These are phyloP conservation scores for Odontomyia ornata DNA, from an alignment of 2,888 invertebrate genomes.

Conservation along the genomic window DNA sequence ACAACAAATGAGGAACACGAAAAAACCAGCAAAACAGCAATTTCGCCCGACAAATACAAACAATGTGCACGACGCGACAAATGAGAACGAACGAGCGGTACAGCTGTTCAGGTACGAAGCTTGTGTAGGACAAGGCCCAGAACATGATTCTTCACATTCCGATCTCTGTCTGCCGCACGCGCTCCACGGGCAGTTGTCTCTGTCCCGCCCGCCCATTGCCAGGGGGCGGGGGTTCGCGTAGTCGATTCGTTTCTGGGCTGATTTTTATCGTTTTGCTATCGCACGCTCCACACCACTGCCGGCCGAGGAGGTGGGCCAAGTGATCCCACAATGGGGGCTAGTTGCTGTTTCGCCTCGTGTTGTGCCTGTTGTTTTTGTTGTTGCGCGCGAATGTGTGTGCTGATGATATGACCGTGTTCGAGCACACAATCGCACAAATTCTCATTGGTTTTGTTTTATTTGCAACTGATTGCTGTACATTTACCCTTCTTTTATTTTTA, in stretches of 20 bases:
- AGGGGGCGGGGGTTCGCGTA: constrained; percentile 25
- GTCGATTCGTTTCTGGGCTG: constrained; percentile 24
- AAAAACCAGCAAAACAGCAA: constrained; percentile 23
- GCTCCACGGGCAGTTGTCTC: background rate
- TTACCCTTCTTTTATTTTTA: constrained; percentile 43
- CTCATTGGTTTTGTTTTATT: constrained; percentile 29
- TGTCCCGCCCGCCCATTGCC: background rate
- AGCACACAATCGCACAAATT: constrained; percentile 25
- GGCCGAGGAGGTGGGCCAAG: constrained; percentile 34
- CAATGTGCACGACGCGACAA: constrained; percentile 25
- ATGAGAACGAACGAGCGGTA: constrained; percentile 35
- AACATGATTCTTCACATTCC: background rate
- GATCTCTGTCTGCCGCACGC: background rate
- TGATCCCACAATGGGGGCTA: background rate
- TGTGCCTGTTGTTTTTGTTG: background rate
- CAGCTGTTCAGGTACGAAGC: constrained; percentile 26
- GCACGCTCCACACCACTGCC: constrained; percentile 12
- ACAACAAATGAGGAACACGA: constrained; percentile 38
- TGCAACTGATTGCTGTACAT: constrained; percentile 22
- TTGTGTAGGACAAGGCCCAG: constrained; percentile 34
- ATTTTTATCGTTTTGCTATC: constrained; percentile 42
- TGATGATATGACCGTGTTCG: background rate
- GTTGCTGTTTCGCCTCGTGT: background rate
- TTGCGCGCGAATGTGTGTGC: background rate
- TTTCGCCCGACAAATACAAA: constrained; percentile 22